These are phyloP conservation scores for Eristalis pertinax DNA, from an alignment of 2,888 invertebrate genomes.

Conservation along the genomic window DNA sequence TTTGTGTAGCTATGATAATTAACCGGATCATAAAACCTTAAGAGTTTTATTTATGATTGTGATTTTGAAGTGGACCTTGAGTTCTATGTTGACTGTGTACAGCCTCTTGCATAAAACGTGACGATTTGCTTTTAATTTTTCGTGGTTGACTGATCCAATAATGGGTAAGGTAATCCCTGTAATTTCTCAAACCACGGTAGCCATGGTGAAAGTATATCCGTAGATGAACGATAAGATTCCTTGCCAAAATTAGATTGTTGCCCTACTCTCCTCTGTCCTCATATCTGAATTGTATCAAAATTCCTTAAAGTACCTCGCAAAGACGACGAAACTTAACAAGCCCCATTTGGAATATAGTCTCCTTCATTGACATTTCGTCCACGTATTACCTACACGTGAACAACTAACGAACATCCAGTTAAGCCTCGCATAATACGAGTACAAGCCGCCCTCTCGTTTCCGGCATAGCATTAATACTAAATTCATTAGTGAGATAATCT, in stretches of 20 bases:
- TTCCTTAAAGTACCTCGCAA: background rate
- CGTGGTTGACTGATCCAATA: background rate
- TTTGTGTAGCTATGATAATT: too few relatives aligned
- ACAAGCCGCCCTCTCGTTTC: background rate
- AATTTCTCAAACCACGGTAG: background rate
- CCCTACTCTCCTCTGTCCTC: background rate
- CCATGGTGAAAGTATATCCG: too few relatives aligned
- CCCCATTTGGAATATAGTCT: background rate
- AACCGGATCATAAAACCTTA: too few relatives aligned
- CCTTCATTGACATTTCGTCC: background rate
- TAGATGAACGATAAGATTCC: background rate
- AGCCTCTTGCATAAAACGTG: background rate
- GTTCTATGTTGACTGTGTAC: background rate
- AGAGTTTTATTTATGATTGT: too few relatives aligned
- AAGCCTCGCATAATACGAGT: constrained; percentile 25
- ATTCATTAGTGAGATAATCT: constrained; percentile 52
- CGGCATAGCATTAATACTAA: constrained; percentile 24
- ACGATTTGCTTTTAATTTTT: background rate
- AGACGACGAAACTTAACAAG: background rate
- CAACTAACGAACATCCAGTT: constrained; percentile 21
- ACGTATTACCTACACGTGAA: constrained; percentile 5
- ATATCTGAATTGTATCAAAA: background rate
- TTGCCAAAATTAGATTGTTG: background rate
- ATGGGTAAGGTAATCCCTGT: background rate
- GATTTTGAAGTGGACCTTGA: too few relatives aligned